Evolutionary conservation across 2,113 vertebrate genomes (phyloP), one percentile per base, ranked within the genome.

Genomic region (Nicator chloris): DNA sequence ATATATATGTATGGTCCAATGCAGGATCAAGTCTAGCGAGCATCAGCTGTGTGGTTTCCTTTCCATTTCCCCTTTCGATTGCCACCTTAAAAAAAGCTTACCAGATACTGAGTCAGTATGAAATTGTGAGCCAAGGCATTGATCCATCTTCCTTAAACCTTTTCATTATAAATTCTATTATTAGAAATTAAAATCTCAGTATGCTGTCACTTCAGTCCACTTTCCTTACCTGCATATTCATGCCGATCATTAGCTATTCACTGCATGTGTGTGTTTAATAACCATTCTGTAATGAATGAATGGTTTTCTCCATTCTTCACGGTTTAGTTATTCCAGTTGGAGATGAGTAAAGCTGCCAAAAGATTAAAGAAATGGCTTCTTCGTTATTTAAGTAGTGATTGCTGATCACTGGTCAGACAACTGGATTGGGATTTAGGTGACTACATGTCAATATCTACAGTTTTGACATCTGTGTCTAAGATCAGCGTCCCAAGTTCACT

Each of bases 301-400:
- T n/a, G n/a, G n/a, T n/a, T n/a, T n/a, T n/a, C n/a, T 1, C 24
- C 30, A 44, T 78, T 82, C 88, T 83, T 94, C 44, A 54, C 9
- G 5, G 18, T 88, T 92, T 73, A 50, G 50, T 77, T 92, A 63
- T 88, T 93, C 51, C n/a, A 63, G 19, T 15, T 86, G 31, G 39
- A 92, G 84, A 88, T 72, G 0, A 84, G 14, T 63, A 71, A 73
- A 94, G 37, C 81, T 94, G 69, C 59, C 61, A 59, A 75, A 70
- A 81, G 22, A 77, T 65, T 70, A 88, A 88, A 83, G 51, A 66
- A 94, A 64, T 75, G 26, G 12, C 26, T 78, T 56, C 44, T 92
- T 86, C 51, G 61, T 93, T 86, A 60, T 86, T 95, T 90, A 70
- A 85, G 42, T 37, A 94, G 63, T 81, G 47, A 59, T 82, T 92